These are phyloP conservation scores for Neopipo cinnamomea DNA, from an alignment of 2,113 vertebrate species.

Conservation along the genomic window DNA sequence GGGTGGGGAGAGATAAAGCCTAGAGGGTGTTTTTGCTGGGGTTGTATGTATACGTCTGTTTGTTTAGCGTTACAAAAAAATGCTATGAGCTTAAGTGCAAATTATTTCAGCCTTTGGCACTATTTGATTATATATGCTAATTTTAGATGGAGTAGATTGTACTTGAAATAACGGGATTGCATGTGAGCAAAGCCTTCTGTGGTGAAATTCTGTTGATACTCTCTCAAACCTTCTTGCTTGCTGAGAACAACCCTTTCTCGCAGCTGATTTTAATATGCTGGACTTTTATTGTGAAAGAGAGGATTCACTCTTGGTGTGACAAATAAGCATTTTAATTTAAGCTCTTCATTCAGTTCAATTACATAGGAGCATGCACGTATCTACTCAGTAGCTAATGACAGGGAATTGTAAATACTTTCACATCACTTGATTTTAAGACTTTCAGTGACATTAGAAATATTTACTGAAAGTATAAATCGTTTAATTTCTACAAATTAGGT, in stretches of 20 bases:
- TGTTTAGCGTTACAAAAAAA: conserved; percentile 2
- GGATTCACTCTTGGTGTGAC: neutral
- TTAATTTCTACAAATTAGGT: neutral
- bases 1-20: neutral
- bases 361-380: neutral
- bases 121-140: conserved; percentile 40
- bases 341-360: conserved; percentile 4
- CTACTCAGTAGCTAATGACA: neutral
- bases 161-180: neutral
- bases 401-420: neutral
- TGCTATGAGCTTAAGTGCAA: neutral
- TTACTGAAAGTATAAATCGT: neutral
- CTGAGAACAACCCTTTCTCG: neutral
- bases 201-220: neutral
- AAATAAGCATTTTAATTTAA: conserved; percentile 15
- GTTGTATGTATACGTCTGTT: neutral
- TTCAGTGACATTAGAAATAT: neutral
- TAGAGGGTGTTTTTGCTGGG: neutral
- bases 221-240: neutral
- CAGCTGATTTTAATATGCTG: neutral
- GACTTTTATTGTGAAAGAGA: neutral
- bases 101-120: conserved; percentile 52
- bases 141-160: neutral
- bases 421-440: neutral
- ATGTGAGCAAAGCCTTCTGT: neutral